These are phyloP conservation scores for Chelidonichthys spinosus DNA, from an alignment of 2,797 vertebrate genomes.

Conservation along the genomic window DNA sequence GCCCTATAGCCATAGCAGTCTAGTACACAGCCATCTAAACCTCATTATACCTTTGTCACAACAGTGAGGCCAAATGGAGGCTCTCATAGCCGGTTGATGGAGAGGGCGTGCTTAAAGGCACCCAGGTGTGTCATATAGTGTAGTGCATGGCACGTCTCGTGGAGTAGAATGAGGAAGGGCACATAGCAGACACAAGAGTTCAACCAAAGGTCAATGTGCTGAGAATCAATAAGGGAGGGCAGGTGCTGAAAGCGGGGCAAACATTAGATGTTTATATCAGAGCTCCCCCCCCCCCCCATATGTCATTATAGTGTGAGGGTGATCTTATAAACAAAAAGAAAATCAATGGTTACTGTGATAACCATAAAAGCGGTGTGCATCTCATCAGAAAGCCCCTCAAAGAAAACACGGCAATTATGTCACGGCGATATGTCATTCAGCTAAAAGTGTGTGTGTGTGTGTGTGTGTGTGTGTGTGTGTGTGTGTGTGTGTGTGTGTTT, in stretches of 20 bases:
- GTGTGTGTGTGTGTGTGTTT: conserved; percentile 6
- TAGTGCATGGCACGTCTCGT: conserved; percentile 73
- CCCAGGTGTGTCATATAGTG: conserved; percentile 85
- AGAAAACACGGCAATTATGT: conserved; percentile 28
- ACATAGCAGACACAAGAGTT: conserved; percentile 71
- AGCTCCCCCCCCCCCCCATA: conserved; percentile 28
- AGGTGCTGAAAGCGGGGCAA: conserved; percentile 48
- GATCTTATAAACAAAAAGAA: conserved; percentile 54
- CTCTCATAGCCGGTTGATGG: conserved; percentile 84
- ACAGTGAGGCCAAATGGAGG: conserved; percentile 85
- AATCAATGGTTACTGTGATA: conserved; percentile 60
- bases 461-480: too few species aligned
- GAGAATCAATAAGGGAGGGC: conserved; percentile 75
- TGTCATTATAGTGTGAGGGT: conserved; percentile 45
- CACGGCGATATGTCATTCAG: conserved; percentile 29
- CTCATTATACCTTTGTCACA: conserved; percentile 87
- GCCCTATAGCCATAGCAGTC: conserved; percentile 75
- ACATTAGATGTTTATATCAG: conserved; percentile 64
- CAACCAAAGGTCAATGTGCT: conserved; percentile 81
- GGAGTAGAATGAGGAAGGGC: conserved; percentile 73
- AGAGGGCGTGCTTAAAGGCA: conserved; percentile 85
- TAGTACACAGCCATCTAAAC: conserved; percentile 84
- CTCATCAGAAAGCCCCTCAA: conserved; percentile 35
- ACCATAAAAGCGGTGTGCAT: conserved; percentile 29
- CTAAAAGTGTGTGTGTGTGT: not conserved